Conservation (phyloP, 2,888 invertebrate genomes). For the Lysandra bellargus region DNA sequence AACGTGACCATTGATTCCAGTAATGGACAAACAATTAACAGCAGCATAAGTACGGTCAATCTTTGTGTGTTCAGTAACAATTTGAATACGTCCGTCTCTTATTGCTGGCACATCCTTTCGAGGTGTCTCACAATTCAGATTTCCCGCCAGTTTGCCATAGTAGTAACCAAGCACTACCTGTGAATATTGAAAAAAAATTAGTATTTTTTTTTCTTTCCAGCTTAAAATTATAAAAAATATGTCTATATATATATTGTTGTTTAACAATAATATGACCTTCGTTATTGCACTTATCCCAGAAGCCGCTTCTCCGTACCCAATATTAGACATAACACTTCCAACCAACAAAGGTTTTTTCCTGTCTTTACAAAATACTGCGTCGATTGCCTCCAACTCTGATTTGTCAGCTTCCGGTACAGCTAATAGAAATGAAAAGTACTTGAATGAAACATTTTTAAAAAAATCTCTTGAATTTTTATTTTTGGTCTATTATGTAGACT, state of each 20-base stretch:
- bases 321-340: conserved; percentile 74
- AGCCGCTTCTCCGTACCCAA: conserved; percentile 69
- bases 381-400: conserved; percentile 83
- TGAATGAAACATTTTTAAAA: conserved; percentile 53
- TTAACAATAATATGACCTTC: conserved; percentile 62
- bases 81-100: conserved; percentile 72
- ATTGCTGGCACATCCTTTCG: conserved; percentile 73
- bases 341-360: conserved; percentile 81
- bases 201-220: too few species aligned
- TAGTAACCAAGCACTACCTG: conserved; percentile 84
- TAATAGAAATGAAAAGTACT: conserved; percentile 64
- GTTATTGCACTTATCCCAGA: conserved; percentile 78
- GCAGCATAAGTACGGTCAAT: conserved; percentile 76
- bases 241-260: too few species aligned
- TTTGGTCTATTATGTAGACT: too few species aligned
- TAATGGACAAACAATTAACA: conserved; percentile 59
- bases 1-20: conserved; percentile 60
- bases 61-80: conserved; percentile 79
- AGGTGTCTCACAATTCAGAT: conserved; percentile 84
- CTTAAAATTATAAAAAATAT: too few species aligned
- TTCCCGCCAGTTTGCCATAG: conserved; percentile 84
- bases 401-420: conserved; percentile 82
- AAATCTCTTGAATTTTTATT: too few species aligned
- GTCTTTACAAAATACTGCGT: conserved; percentile 77
- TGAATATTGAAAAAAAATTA: conserved; percentile 8